Evolutionary conservation across 2,113 vertebrate genomes (phyloP).

Genomic region (Anarrhichthys ocellatus): DNA sequence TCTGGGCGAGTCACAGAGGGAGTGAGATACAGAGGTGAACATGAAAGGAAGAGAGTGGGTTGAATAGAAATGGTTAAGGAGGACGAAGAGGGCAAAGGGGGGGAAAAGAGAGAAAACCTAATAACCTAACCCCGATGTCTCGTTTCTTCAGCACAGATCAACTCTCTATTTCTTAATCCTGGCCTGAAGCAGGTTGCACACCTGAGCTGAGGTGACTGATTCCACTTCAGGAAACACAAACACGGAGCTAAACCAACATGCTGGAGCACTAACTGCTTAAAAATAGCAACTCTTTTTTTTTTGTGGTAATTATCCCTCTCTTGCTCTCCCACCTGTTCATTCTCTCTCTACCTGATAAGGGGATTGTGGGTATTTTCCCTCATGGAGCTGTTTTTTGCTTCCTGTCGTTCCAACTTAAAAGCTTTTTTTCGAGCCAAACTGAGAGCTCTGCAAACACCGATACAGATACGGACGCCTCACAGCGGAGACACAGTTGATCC

Average conservation of each 20-base stretch:
- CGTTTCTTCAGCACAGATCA: slow-evolving; percentile 12
- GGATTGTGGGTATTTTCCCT: slow-evolving; percentile 57
- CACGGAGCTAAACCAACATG: slow-evolving; percentile 27
- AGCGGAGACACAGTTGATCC: slow-evolving; percentile 22
- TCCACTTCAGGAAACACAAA: slow-evolving; percentile 29
- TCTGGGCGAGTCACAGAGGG: slow-evolving; percentile 30
- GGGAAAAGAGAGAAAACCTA: not conserved
- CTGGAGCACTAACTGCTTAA: slow-evolving; percentile 4
- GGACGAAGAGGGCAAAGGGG: not conserved
- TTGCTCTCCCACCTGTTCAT: slow-evolving; percentile 4
- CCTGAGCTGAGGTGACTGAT: slow-evolving; percentile 37
- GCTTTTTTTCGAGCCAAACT: slow-evolving; percentile 16
- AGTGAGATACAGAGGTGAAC: not conserved
- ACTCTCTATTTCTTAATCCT: slow-evolving; percentile 17
- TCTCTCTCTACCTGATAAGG: slow-evolving; percentile 31
- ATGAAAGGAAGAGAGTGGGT: not conserved
- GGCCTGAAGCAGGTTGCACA: slow-evolving; percentile 27
- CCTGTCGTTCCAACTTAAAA: slow-evolving; percentile 41
- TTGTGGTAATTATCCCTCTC: slow-evolving; percentile 37
- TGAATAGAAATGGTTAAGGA: not conserved
- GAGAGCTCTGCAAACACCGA: slow-evolving; percentile 45
- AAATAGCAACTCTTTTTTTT: slow-evolving; percentile 58
- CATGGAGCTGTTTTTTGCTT: slow-evolving; percentile 23
- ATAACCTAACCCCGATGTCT: not conserved
- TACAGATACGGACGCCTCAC: slow-evolving; percentile 13